These are phyloP conservation scores for Sylvicapra grimmia DNA, from an alignment of 2,113 vertebrate genomes.

Conservation along the genomic window DNA sequence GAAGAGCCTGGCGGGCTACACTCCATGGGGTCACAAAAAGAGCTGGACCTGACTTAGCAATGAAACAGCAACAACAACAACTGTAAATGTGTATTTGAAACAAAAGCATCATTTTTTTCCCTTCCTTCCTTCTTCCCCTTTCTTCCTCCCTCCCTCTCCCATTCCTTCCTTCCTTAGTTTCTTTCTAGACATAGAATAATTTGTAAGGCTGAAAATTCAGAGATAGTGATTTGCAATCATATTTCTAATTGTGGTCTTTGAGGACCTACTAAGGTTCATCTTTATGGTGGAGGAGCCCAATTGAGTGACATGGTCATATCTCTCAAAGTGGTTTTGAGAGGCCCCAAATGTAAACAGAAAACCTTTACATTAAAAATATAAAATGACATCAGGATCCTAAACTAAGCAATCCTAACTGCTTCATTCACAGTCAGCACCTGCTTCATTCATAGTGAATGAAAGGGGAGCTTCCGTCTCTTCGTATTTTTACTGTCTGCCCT, in stretches of 20 bases:
- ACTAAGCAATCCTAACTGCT: background rate
- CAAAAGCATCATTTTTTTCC: background rate
- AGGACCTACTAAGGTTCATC: background rate
- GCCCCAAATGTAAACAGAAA: background rate
- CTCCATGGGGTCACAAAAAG: background rate
- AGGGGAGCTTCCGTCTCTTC: background rate
- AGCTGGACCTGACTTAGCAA: background rate
- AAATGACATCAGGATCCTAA: background rate
- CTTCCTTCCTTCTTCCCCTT: background rate
- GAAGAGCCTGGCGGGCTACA: background rate
- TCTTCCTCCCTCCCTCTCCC: no score
- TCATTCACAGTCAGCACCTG: slow-evolving; percentile 36
- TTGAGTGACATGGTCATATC: background rate
- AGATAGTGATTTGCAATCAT: background rate
- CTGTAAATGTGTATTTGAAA: background rate
- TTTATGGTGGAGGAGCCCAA: background rate
- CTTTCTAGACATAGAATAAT: background rate
- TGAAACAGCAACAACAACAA: background rate
- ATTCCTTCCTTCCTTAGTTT: background rate
- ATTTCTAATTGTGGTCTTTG: background rate
- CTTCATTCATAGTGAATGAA: background rate
- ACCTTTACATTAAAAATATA: background rate
- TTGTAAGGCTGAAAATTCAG: background rate
- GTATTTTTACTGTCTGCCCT: background rate
- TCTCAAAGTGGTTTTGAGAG: background rate